A percentile compares a stretch with the other conserved stretches of the same genome.
Conservation (phyloP, 2,113 vertebrate species). For the Orientallactaga bullata region DNA sequence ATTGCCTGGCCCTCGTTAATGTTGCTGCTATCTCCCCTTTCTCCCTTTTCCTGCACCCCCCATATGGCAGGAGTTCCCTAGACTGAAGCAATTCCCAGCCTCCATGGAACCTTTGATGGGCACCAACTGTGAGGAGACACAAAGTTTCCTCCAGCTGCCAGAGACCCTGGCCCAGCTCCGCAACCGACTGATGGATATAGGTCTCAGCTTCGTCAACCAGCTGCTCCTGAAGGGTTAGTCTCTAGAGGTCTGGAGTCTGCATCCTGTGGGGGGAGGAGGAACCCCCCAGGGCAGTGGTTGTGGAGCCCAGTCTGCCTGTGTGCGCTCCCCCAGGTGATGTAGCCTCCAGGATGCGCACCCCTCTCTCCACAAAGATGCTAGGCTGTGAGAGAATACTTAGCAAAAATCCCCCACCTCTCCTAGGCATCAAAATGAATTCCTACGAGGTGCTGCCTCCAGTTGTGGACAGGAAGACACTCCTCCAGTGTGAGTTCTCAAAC, state of each 20-base stretch:
- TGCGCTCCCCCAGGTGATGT: background rate
- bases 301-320: background rate
- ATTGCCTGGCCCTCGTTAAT: background rate
- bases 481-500: conserved; percentile 70
- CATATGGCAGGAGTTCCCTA: conserved; percentile 47
- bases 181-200: conserved; percentile 54
- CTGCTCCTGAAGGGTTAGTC: conserved; percentile 73
- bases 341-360: background rate
- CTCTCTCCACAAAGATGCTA: background rate
- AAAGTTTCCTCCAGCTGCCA: conserved; percentile 62
- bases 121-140: conserved; percentile 29
- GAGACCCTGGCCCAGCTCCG: conserved; percentile 36
- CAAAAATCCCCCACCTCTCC: conserved; percentile 17
- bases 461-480: conserved; percentile 70
- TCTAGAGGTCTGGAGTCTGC: background rate
- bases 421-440: conserved; percentile 75
- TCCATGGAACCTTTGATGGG: conserved; percentile 54
- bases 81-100: conserved; percentile 44
- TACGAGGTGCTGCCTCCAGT: background rate
- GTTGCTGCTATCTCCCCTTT: background rate
- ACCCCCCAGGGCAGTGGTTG: background rate
- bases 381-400: background rate
- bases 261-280: background rate
- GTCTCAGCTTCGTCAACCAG: conserved; percentile 68
- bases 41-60: background rate